These are phyloP conservation scores for Nomada fucata DNA, from an alignment of 2,888 invertebrate genomes.

Conservation along the genomic window DNA sequence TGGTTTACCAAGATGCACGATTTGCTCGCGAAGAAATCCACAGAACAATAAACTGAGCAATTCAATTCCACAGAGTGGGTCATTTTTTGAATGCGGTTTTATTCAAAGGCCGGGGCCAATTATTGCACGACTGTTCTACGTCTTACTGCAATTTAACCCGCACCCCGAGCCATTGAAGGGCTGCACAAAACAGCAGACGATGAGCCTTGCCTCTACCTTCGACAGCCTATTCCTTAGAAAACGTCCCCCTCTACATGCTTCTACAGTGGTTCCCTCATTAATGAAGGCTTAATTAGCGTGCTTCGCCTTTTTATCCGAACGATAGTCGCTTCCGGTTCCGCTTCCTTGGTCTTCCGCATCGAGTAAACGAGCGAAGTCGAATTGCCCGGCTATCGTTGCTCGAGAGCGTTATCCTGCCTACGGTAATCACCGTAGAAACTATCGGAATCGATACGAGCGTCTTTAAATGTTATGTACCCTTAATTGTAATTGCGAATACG, in stretches of 20 bases:
- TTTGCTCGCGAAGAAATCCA: no score
- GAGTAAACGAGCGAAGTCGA: conserved; percentile 58
- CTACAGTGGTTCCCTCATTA: conserved; percentile 63
- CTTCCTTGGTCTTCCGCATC: conserved; percentile 64
- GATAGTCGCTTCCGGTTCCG: conserved; percentile 77
- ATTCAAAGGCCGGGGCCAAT: neutral
- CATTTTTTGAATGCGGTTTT: neutral
- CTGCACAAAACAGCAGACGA: conserved; percentile 32
- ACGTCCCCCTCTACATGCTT: conserved; percentile 36
- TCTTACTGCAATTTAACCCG: neutral
- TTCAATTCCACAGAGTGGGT: neutral
- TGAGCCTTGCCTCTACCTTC: conserved; percentile 39
- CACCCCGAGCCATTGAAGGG: conserved; percentile 15
- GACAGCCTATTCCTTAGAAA: conserved; percentile 50
- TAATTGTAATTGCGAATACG: neutral
- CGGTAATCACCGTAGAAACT: conserved; percentile 38
- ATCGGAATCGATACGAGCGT: conserved; percentile 32
- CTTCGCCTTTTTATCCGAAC: conserved; percentile 71
- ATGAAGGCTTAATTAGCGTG: conserved; percentile 66
- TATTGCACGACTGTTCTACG: neutral
- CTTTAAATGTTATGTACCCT: conserved; percentile 5
- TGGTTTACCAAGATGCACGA: no score
- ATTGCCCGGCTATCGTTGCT: conserved; percentile 45
- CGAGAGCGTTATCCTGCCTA: conserved; percentile 46
- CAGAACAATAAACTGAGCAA: no score